These are phyloP conservation scores for Aphelinus certus DNA, from an alignment of 1,140 invertebrate species.

Conservation along the genomic window DNA sequence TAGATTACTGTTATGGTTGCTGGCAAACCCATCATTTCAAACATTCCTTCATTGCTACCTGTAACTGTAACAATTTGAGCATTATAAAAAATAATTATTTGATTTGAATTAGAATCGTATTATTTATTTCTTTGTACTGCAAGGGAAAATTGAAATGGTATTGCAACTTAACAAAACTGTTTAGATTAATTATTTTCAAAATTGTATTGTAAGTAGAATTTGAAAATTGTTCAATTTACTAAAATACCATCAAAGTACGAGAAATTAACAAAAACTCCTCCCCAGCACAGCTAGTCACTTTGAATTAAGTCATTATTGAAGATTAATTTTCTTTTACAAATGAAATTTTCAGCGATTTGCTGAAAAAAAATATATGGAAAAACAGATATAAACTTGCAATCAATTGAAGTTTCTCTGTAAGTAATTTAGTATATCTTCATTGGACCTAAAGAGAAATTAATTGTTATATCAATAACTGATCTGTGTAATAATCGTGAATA, in stretches of 20 bases:
- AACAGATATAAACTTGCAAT: background rate
- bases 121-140: too few relatives aligned
- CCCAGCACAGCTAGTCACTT: slow-evolving; percentile 31
- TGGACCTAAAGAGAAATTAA: slow-evolving; percentile 14
- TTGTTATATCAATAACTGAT: slow-evolving; percentile 8
- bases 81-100: background rate
- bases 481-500: slow-evolving; percentile 29
- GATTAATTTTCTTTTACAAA: slow-evolving; percentile 9
- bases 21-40: slow-evolving; percentile 38
- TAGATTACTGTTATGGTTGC: slow-evolving; percentile 40
- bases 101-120: too few relatives aligned
- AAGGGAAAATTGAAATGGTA: too few relatives aligned
- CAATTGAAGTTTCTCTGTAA: background rate
- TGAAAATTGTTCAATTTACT: slow-evolving; percentile 22
- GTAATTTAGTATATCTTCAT: background rate
- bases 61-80: slow-evolving; percentile 26
- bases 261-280: slow-evolving; percentile 30
- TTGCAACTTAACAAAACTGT: too few relatives aligned
- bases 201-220: too few relatives aligned
- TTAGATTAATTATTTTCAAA: too few relatives aligned
- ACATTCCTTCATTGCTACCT: slow-evolving; percentile 25
- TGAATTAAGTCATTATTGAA: slow-evolving; percentile 5
- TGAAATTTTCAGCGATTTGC: background rate
- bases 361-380: background rate
- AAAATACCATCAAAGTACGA: slow-evolving; percentile 7